Base-by-base conservation (phyloP, 64 coral and sea anemone genomes). In the Porites lutea region DNA sequence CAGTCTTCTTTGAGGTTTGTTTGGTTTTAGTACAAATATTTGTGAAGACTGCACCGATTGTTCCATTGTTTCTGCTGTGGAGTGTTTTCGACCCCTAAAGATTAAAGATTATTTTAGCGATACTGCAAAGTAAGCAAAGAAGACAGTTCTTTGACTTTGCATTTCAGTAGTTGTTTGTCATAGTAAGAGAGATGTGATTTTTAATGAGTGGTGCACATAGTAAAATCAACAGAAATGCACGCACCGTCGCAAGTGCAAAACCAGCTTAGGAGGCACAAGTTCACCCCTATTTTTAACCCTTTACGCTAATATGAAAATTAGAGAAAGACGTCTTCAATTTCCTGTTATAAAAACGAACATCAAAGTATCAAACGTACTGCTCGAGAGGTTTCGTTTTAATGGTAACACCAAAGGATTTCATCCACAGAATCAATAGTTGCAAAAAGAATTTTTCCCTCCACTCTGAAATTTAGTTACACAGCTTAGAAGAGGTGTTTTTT, bases 71-170 rank as follows among this genome's bases (percentile, higher is more conserved):
- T 12, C 77, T 63, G 2, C 51, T 43, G 46, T 77, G 6, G 4
- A 83, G 80, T 65, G 44, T 21, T 46, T 67, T 67, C 43, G 46
- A 83, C 37, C 37, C 15, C 61, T 67, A 19, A 65, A 82, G 59
- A n/a, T 82, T 82, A 19, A 65, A 82, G 59, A 22, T 83, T 83
- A 50, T 37, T 50, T 16, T 62, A 20, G 15, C 51, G 61, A 66
- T 19, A 67, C 44, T 23, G 57, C 44, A 66, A 66, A 67, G 80
- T 62, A 83, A 83, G 45, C 47, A 83, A 83, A 50, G 43, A 48
- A 66, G 23, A 83, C 61, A 9, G 45, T 18, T 65, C 27, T 50
- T 62, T 4, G 45, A 57, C 53, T 59, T 59, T n/a, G 15, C 49
- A 3, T 59, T 79, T 59, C 53, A 23, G 4, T 59, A 37, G 3